These are phyloP conservation scores for Apodemus sylvaticus DNA, from an alignment of 2,113 vertebrate species.

Conservation along the genomic window DNA sequence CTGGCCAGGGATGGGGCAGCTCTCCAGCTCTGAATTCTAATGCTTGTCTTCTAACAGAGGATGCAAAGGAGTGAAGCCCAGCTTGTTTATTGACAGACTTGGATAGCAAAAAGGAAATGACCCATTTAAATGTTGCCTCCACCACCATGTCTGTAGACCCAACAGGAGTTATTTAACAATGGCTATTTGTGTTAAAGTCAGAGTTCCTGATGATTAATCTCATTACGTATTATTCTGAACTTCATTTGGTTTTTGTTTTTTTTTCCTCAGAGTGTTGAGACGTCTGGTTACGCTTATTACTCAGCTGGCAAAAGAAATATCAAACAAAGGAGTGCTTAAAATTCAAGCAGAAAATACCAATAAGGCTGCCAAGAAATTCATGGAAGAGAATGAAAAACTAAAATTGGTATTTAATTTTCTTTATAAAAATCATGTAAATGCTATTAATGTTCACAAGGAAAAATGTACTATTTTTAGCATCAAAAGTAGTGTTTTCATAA, in stretches of 20 bases:
- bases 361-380: conserved; percentile 90
- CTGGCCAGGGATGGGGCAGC: background rate
- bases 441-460: background rate
- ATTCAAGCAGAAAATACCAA: conserved; percentile 89
- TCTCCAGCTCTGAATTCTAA: background rate
- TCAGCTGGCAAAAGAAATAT: conserved; percentile 88
- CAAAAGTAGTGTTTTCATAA: conserved; percentile 30
- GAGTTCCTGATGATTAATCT: background rate
- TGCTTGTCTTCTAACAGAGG: conserved; percentile 1
- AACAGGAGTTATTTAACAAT: conserved; percentile 6
- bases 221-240: background rate
- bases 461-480: conserved; percentile 26
- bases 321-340: conserved; percentile 87
- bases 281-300: conserved; percentile 92
- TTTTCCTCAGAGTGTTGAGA: conserved; percentile 86
- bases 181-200: conserved; percentile 38
- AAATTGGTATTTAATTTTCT: conserved; percentile 87
- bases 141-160: background rate
- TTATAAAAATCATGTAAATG: conserved; percentile 24
- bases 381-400: conserved; percentile 91
- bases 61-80: background rate
- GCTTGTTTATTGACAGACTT: conserved; percentile 22
- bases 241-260: conserved; percentile 63
- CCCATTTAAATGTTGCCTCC: background rate
- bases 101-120: background rate